Evolutionary conservation across 2,888 invertebrate genomes (phyloP).

Genomic region (Aricia artaxerxes): DNA sequence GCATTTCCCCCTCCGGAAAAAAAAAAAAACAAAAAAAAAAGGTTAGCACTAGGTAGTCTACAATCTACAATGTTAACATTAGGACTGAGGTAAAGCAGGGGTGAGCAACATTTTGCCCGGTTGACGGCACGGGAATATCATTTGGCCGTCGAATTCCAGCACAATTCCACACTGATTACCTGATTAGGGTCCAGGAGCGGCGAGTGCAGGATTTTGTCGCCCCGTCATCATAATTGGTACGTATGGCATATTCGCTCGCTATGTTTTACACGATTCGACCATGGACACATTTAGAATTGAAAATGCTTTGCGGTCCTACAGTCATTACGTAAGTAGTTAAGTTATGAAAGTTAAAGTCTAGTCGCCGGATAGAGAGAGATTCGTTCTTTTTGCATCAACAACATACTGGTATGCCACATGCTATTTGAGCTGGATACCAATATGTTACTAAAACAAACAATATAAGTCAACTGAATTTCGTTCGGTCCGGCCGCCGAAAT

Average conservation of each 20-base stretch:
- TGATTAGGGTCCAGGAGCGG: slow-evolving; percentile 4
- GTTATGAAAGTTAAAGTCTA: too few relatives aligned
- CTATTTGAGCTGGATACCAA: too few relatives aligned
- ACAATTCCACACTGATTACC: slow-evolving; percentile 14
- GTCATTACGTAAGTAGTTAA: too few relatives aligned
- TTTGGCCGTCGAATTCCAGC: background rate
- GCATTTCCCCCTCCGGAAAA: too few relatives aligned
- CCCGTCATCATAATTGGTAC: background rate
- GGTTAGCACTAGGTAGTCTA: too few relatives aligned
- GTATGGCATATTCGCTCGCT: background rate
- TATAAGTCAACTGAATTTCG: background rate
- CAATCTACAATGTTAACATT: background rate
- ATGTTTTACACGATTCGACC: background rate
- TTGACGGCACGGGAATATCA: slow-evolving; percentile 8
- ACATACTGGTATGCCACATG: too few relatives aligned
- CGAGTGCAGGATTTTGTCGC: slow-evolving; percentile 4
- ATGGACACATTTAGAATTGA: too few relatives aligned
- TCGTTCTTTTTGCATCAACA: too few relatives aligned
- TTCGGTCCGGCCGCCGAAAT: background rate
- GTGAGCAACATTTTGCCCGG: background rate
- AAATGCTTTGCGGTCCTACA: too few relatives aligned
- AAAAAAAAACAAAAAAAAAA: too few relatives aligned
- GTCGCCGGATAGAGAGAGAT: too few relatives aligned
- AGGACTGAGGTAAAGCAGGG: background rate
- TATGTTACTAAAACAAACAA: too few relatives aligned